Evolutionary conservation across 2,113 vertebrate species (phyloP).

Genomic region (Balaeniceps rex): DNA sequence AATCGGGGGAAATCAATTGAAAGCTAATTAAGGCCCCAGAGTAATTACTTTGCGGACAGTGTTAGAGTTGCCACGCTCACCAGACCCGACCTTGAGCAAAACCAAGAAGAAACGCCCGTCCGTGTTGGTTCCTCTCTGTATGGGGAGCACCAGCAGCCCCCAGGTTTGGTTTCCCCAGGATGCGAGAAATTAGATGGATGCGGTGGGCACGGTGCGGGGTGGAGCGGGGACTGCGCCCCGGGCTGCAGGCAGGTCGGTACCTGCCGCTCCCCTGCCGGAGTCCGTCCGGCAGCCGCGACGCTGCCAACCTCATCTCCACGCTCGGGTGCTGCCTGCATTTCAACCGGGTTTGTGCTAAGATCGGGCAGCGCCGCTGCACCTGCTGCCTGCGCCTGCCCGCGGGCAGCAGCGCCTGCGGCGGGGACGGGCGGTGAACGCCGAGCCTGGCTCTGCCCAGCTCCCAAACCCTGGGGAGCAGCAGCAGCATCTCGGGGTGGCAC

Average conservation of each 20-base stretch:
- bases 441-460: no score
- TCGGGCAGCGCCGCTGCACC: no score
- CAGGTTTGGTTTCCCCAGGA: fast-evolving
- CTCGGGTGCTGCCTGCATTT: not conserved
- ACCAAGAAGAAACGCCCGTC: no score
- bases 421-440: no score
- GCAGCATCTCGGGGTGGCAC: not conserved
- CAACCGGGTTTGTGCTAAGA: not conserved
- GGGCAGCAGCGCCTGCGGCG: no score
- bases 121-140: fast-evolving
- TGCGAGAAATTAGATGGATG: not conserved
- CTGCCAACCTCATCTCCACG: not conserved
- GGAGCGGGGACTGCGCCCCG: not conserved
- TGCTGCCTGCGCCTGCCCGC: no score
- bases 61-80: not conserved
- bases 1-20: not conserved
- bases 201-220: no score
- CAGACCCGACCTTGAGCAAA: not conserved
- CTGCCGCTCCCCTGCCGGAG: not conserved
- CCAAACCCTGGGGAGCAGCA: no score
- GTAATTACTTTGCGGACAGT: not conserved
- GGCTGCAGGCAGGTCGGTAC: not conserved
- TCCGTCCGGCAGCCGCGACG: not conserved
- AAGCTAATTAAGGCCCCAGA: not conserved
- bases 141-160: no score